These are phyloP conservation scores for Cataglyphis altisquamis DNA, from an alignment of 2,888 invertebrate genomes.

Conservation along the genomic window DNA sequence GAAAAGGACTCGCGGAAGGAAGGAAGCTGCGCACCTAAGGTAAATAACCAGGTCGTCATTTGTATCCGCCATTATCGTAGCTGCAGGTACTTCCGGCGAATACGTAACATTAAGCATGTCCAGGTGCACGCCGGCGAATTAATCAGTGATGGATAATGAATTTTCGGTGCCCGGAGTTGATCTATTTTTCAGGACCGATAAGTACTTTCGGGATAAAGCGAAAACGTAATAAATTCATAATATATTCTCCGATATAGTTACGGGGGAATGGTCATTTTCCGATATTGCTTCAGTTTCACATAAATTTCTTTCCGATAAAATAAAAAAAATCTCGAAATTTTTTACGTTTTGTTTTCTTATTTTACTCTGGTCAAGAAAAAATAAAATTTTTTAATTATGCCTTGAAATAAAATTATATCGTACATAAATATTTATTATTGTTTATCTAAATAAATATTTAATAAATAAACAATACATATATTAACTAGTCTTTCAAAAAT, in stretches of 20 bases:
- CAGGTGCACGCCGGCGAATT: constrained; percentile 40
- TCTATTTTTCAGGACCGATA: neutral
- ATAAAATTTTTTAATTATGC: neutral
- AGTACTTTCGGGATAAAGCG: constrained; percentile 1
- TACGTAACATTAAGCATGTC: constrained; percentile 34
- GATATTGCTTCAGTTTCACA: neutral
- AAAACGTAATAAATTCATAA: constrained; percentile 21
- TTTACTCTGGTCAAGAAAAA: neutral
- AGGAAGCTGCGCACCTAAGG: constrained; percentile 35
- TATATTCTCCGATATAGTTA: neutral
- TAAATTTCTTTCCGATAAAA: neutral
- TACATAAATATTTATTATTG: neutral
- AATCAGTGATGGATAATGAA: constrained; percentile 38
- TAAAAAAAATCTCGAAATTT: neutral
- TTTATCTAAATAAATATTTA: neutral
- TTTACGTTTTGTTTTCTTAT: neutral
- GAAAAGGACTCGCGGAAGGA: neutral
- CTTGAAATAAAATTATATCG: neutral
- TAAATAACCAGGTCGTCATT: constrained; percentile 59
- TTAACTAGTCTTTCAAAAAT: neutral
- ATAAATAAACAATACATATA: neutral
- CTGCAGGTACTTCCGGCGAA: constrained; percentile 39
- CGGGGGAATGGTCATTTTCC: neutral
- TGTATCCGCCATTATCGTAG: constrained; percentile 65
- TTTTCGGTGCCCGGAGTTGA: constrained; percentile 8